Conservation (phyloP, 2,113 vertebrate species). For the Proteles cristata region DNA sequence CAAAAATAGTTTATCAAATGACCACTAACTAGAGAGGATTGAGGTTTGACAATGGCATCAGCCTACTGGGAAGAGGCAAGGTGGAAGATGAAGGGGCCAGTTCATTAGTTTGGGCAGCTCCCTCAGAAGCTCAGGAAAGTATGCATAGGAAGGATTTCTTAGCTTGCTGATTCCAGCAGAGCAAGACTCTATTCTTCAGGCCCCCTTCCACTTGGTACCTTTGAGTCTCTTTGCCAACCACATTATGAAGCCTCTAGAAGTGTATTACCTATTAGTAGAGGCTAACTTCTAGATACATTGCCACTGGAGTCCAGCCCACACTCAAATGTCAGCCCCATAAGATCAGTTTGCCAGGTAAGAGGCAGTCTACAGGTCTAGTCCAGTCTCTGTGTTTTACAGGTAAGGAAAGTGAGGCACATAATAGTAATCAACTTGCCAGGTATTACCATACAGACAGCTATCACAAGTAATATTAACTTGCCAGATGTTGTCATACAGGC, state of each 20-base stretch:
- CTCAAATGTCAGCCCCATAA: background rate
- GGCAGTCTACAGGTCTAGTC: background rate
- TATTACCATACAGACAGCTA: background rate
- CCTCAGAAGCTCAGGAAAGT: background rate
- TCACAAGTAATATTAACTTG: background rate
- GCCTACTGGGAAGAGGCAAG: background rate
- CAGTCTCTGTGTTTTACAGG: background rate
- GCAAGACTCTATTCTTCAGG: background rate
- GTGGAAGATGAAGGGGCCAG: background rate
- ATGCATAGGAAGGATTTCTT: slow-evolving; percentile 25
- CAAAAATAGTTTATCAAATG: slow-evolving; percentile 21
- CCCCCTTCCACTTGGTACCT: background rate
- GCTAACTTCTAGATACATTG: background rate
- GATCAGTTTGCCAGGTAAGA: background rate
- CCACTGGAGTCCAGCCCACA: background rate
- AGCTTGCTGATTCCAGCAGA: background rate
- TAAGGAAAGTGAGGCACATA: slow-evolving; percentile 48
- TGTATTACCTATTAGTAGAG: background rate
- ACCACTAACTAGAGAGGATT: background rate
- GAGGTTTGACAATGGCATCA: slow-evolving; percentile 14
- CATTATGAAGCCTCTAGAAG: background rate
- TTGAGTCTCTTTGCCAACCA: background rate
- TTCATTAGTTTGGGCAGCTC: slow-evolving; percentile 24
- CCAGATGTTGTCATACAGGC: background rate
- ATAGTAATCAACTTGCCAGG: background rate